Percentiles rank a stretch among this genome's conserved stretches.
phyloP scores from a whole-genome alignment of 2,113 vertebrate species.

The Ranitomeya variabilis region DNA sequence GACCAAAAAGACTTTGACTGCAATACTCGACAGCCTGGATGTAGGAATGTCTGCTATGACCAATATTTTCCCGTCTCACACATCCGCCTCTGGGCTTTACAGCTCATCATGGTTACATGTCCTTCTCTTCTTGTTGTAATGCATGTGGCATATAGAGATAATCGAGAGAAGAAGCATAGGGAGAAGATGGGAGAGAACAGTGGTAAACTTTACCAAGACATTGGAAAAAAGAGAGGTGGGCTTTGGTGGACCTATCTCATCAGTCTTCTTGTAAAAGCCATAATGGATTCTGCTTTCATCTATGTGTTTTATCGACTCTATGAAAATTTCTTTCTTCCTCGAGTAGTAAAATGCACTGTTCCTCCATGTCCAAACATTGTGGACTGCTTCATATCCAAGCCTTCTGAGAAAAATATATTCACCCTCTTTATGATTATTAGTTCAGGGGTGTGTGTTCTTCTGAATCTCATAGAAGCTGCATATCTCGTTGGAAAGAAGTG shows the following conservation, averaged over 20 bases:
- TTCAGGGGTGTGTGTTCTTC: slow-evolving; percentile 79
- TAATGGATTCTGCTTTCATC: slow-evolving; percentile 81
- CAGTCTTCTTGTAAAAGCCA: slow-evolving; percentile 86
- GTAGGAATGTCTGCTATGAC: slow-evolving; percentile 91
- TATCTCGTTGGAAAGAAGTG: slow-evolving; percentile 88
- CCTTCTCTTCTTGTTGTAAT: slow-evolving; percentile 92
- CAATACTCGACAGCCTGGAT: slow-evolving; percentile 91
- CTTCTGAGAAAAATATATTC: slow-evolving; percentile 94
- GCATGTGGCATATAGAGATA: slow-evolving; percentile 90
- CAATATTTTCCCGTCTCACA: slow-evolving; percentile 93
- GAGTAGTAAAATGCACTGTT: slow-evolving; percentile 80
- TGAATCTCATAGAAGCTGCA: slow-evolving; percentile 81
- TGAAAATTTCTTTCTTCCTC: slow-evolving; percentile 83
- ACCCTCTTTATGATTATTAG: slow-evolving; percentile 92
- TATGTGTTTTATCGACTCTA: slow-evolving; percentile 85
- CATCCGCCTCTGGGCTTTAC: slow-evolving; percentile 93
- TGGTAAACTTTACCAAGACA: slow-evolving; percentile 71
- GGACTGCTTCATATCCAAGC: slow-evolving; percentile 92
- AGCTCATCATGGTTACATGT: slow-evolving; percentile 97
- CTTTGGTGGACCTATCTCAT: slow-evolving; percentile 96
- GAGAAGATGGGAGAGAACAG: slow-evolving; percentile 66
- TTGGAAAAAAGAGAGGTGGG: slow-evolving; percentile 88
- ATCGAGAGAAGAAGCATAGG: slow-evolving; percentile 73
- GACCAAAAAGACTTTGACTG: slow-evolving; percentile 94
- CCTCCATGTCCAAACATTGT: slow-evolving; percentile 87